Conservation (phyloP, 37 sponge, comb jelly and placozoan genomes). For the Crambe crambe region DNA sequence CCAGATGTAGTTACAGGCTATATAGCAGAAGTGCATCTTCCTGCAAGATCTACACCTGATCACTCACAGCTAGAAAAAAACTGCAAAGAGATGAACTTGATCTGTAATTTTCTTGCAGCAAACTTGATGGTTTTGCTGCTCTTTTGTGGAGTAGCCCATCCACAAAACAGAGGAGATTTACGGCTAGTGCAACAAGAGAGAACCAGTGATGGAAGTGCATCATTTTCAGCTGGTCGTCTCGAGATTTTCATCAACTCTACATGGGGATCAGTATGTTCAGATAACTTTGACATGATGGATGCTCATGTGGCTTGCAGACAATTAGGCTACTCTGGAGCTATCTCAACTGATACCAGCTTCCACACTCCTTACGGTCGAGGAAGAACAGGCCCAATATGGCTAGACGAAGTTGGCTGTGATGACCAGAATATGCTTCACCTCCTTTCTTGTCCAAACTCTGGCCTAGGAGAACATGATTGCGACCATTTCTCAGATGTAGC, state of each 20-base stretch:
- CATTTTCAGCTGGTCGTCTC: constrained; percentile 10
- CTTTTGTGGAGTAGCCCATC: neutral
- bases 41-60: no score
- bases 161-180: constrained; percentile 25
- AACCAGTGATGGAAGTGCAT: neutral
- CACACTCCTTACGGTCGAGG: constrained; percentile 7
- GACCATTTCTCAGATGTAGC: constrained; percentile 33
- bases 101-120: no score
- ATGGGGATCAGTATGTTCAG: constrained; percentile 35
- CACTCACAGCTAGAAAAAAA: no score
- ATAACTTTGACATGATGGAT: neutral
- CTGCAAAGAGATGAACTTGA: no score
- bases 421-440: neutral
- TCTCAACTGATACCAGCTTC: neutral
- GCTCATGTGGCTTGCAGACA: constrained; percentile 29
- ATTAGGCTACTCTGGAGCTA: constrained; percentile 13
- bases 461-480: constrained; percentile 10
- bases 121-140: neutral
- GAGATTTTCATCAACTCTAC: constrained; percentile 31
- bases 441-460: constrained; percentile 22
- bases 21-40: no score
- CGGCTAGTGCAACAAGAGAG: constrained; percentile 7
- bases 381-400: constrained; percentile 5
- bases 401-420: constrained; percentile 20
- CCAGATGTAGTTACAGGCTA: no score